phyloP scores from a whole-genome alignment of 2,797 vertebrate species.

The Esox lucius region DNA sequence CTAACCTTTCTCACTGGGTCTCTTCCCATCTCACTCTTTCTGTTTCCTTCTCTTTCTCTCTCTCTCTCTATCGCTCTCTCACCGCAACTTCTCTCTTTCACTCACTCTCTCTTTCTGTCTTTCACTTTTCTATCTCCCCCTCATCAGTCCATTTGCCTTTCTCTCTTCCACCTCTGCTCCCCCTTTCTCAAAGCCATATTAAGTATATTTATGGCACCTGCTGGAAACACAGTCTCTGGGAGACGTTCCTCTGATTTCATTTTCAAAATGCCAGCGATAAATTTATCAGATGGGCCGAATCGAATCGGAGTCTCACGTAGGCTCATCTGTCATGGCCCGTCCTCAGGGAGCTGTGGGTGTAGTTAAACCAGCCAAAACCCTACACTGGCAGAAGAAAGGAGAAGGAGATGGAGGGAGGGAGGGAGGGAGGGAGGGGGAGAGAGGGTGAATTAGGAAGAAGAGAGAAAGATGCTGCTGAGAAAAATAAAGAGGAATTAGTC shows the following conservation, averaged over 20 bases:
- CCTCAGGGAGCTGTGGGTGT: constrained; percentile 67
- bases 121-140: not conserved
- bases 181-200: constrained; percentile 52
- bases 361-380: constrained; percentile 67
- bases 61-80: constrained; percentile 37
- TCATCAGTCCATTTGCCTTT: not conserved
- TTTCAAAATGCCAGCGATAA: constrained; percentile 77
- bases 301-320: constrained; percentile 70
- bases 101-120: not conserved
- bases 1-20: not conserved
- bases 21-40: not conserved
- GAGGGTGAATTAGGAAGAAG: constrained; percentile 14
- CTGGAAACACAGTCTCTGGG: constrained; percentile 72
- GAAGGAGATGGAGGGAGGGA: constrained; percentile 10
- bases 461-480: not conserved
- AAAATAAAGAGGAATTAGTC: constrained; percentile 30
- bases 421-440: constrained; percentile 1
- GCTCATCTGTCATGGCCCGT: constrained; percentile 70
- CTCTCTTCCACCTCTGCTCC: constrained; percentile 36
- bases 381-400: constrained; percentile 52
- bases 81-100: not conserved
- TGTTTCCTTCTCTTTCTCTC: not conserved
- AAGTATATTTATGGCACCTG: constrained; percentile 78
- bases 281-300: constrained; percentile 75
- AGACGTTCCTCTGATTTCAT: constrained; percentile 74